These are phyloP conservation scores for Rhinoptilus africanus DNA, from an alignment of 2,113 vertebrate species.

Conservation along the genomic window DNA sequence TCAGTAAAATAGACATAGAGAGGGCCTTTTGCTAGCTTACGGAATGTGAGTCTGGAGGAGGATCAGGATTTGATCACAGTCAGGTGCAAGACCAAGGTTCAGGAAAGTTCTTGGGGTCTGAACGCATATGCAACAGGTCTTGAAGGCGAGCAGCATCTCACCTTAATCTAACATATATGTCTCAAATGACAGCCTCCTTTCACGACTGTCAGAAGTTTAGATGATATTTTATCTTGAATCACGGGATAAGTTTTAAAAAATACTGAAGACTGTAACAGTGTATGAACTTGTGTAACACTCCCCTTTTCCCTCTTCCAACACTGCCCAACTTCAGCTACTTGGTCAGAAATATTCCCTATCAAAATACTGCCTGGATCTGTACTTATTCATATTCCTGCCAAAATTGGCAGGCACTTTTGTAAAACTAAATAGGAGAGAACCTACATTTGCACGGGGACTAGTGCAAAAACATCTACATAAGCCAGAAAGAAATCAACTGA, in stretches of 20 bases:
- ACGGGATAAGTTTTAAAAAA: background rate
- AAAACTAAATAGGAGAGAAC: background rate
- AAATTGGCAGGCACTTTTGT: background rate
- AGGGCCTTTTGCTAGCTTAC: background rate
- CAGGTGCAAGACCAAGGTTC: background rate
- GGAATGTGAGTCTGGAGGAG: background rate
- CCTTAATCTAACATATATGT: background rate
- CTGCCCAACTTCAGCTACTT: background rate
- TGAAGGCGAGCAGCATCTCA: background rate
- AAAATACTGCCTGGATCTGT: background rate
- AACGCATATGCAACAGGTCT: background rate
- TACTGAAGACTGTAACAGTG: background rate
- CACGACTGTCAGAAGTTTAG: background rate
- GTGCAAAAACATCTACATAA: background rate
- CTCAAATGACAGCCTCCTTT: background rate
- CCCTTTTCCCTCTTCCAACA: background rate
- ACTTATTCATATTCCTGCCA: background rate
- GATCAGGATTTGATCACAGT: background rate
- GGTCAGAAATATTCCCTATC: background rate
- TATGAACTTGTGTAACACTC: background rate
- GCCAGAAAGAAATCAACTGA: background rate
- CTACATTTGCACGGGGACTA: background rate
- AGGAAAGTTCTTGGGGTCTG: background rate
- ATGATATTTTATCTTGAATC: background rate
- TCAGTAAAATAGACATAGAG: background rate